These are phyloP conservation scores for Psittacara wagleri DNA, from an alignment of 2,113 vertebrate species.

Conservation along the genomic window DNA sequence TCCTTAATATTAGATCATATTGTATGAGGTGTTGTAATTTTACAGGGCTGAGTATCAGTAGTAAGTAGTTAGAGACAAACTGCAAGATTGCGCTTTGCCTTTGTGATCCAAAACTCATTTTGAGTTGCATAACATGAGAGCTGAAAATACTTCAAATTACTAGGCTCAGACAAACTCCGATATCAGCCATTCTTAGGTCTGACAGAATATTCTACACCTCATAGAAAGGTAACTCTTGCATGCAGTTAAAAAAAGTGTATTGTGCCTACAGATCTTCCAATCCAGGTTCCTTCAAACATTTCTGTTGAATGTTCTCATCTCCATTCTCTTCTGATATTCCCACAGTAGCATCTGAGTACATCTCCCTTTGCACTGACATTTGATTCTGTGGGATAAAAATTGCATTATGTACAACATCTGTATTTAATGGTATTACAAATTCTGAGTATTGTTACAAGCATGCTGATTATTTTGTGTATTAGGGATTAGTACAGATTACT, in stretches of 20 bases:
- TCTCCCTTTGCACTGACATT: background rate
- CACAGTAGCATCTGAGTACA: background rate
- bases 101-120: background rate
- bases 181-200: background rate
- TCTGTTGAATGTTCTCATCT: background rate
- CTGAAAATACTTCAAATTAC: background rate
- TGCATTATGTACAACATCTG: background rate
- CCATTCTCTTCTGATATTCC: background rate
- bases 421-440: background rate
- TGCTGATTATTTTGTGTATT: background rate
- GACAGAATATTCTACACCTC: background rate
- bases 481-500: background rate
- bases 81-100: background rate
- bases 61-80: background rate
- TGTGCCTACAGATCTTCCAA: background rate
- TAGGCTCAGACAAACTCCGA: background rate
- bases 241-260: background rate
- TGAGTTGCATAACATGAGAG: background rate
- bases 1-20: background rate
- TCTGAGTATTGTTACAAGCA: background rate
- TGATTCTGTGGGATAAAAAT: constrained; percentile 25
- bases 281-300: background rate
- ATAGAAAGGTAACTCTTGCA: background rate
- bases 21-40: background rate
- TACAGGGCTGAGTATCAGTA: background rate